These are phyloP conservation scores for Mesocentrotus franciscanus DNA, from an alignment of 53 echinoderm and acorn worm species.

Conservation along the genomic window DNA sequence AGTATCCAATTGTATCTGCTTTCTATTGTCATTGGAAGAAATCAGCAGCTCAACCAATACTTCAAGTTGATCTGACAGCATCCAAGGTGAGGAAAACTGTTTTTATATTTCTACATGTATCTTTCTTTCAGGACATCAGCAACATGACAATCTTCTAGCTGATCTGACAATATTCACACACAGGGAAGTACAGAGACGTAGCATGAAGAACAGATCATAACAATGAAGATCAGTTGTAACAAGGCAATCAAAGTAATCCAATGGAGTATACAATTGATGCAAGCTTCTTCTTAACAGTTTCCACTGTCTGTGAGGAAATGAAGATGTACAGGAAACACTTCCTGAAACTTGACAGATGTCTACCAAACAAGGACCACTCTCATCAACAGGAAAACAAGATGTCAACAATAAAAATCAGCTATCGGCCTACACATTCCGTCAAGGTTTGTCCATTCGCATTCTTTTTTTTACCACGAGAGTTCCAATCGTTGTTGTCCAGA, in stretches of 20 bases:
- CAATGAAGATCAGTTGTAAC: not conserved
- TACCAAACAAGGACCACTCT: not conserved
- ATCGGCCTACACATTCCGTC: not conserved
- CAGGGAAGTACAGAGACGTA: not conserved
- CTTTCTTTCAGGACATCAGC: not conserved
- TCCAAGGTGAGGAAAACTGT: not conserved
- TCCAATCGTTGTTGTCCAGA: not conserved
- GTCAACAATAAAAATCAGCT: no score
- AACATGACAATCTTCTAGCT: not conserved
- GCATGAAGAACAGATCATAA: not conserved
- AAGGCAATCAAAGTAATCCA: not conserved
- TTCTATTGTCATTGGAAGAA: not conserved
- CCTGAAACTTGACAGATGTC: not conserved
- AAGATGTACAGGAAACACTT: conserved; percentile 1
- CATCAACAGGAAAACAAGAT: not conserved
- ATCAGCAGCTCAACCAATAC: not conserved
- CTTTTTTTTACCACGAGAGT: not conserved
- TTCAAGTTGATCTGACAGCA: not conserved
- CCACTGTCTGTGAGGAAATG: not conserved
- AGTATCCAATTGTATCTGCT: not conserved
- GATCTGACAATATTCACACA: not conserved
- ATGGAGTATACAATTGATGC: not conserved
- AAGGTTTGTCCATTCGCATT: not conserved
- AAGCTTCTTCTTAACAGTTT: not conserved
- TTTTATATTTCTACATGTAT: not conserved